Conservation (phyloP, 2,888 invertebrate genomes). For the Caenorhabditis zanzibari region DNA sequence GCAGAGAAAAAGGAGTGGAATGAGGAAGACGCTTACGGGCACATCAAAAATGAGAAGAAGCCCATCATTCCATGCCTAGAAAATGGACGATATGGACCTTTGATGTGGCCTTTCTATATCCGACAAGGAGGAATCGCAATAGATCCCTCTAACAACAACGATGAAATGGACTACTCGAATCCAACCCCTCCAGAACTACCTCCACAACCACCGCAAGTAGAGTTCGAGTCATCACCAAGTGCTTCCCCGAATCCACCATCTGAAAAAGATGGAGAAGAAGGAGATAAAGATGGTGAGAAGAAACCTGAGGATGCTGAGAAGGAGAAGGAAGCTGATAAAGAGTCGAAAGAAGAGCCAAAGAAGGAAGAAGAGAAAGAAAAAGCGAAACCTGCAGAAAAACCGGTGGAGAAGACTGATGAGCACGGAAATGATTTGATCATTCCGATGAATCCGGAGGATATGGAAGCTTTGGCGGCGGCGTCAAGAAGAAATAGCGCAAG, state of each 20-base stretch:
- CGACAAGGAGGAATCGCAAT: slow-evolving; percentile 12
- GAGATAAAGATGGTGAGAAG: slow-evolving; percentile 5
- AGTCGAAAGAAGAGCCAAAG: too few species aligned
- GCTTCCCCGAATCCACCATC: slow-evolving; percentile 17
- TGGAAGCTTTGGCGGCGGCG: not conserved
- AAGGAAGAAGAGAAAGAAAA: slow-evolving; percentile 10
- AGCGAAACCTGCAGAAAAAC: not conserved
- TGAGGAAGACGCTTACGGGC: not conserved
- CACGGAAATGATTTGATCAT: not conserved
- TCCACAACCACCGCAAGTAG: slow-evolving; percentile 4
- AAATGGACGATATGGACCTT: not conserved
- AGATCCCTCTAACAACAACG: slow-evolving; percentile 5
- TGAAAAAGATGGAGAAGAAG: slow-evolving; percentile 1
- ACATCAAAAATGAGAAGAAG: not conserved
- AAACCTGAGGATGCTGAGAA: not conserved
- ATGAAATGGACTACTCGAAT: slow-evolving; percentile 24
- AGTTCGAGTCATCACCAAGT: slow-evolving; percentile 20
- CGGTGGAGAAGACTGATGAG: not conserved
- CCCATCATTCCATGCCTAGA: not conserved
- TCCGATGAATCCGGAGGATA: not conserved
- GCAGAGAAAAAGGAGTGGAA: not conserved
- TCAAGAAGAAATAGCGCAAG: not conserved
- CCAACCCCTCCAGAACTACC: slow-evolving; percentile 20
- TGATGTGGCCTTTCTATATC: slow-evolving; percentile 8
- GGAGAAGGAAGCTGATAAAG: slow-evolving; percentile 2